Base-by-base conservation (phyloP, 2,888 invertebrate species). In the Chromoteleia sp. region DNA sequence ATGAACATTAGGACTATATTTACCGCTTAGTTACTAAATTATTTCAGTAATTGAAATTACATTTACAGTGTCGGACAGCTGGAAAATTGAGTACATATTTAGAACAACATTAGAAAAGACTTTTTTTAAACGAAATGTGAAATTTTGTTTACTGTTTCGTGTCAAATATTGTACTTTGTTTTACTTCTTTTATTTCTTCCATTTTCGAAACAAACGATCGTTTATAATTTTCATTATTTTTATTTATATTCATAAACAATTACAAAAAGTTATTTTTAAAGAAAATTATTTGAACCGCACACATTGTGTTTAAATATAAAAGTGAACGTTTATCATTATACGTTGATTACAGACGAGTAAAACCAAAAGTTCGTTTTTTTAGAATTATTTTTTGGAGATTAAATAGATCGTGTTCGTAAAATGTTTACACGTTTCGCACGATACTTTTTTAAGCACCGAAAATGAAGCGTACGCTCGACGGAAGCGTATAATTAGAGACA, bases 401-500 rank as follows among this genome's bases (percentile, higher is more conserved):
- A 6, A 25, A 25, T 4, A 25, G 25, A 43, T 43, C 17, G 19
- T 1, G 10, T 19, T 50, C 0, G 19, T 8, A 17, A 43, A 43
- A 19, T 56, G 21, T 56, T 56, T 17, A 56, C 30, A 25, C 5
- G 41, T 14, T 39, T 58, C 19, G 58, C 14, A 19, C 2, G 14
- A 12, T 65, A 25, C 30, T 30, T 54, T 68, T 74, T 48, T 56
- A 59, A 56, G 39, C 48, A n/a, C 63, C 67, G 19, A 67, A 75
- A 75, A 48, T 67, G 48, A 77, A 70, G 61, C 48, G 12, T 25
- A 48, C 30, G 30, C 33, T 15, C 43, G 30, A 67, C 71, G 65
- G 71, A 71, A 71, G 67, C 33, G 59, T 73, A 67, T 79, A 71
- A 74, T 74, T 79, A 79, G 52, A 58, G 56, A 21, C 68, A 45